Evolutionary conservation across 2,888 invertebrate species (phyloP).

Genomic region (Sarcophaga rosellei): DNA sequence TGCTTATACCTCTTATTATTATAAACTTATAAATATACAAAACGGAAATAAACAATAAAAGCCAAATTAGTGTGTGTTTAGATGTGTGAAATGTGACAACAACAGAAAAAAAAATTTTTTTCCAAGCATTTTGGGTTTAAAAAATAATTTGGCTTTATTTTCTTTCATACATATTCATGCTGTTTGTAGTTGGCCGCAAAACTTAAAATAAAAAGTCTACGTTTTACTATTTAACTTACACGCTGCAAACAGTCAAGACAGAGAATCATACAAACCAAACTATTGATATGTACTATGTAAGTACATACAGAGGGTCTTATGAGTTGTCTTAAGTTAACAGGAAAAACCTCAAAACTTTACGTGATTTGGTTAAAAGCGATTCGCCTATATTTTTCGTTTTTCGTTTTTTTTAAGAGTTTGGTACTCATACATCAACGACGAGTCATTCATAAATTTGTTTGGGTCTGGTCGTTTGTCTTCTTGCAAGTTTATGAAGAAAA

Average conservation of each 20-base stretch:
- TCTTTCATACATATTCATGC: neutral
- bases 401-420: neutral
- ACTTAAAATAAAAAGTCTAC: neutral
- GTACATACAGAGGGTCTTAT: slow-evolving; percentile 1
- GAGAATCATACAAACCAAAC: neutral
- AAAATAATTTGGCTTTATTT: neutral
- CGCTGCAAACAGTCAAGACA: neutral
- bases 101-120: slow-evolving; percentile 1
- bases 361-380: slow-evolving; percentile 62
- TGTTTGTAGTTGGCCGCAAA: slow-evolving; percentile 27
- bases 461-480: neutral
- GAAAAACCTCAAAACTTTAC: slow-evolving; percentile 65
- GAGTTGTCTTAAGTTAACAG: slow-evolving; percentile 56
- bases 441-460: neutral
- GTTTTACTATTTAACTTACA: neutral
- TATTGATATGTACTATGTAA: too few species aligned
- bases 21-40: slow-evolving; percentile 8
- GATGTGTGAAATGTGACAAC: slow-evolving; percentile 67
- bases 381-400: neutral
- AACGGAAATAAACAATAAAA: slow-evolving; percentile 69
- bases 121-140: neutral
- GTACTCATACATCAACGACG: neutral
- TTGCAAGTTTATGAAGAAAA: neutral
- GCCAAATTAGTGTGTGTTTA: slow-evolving; percentile 62
- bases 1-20: neutral